Percentiles rank a stretch among this genome's conserved stretches.
Evolutionary conservation across 2,113 vertebrate species (phyloP).

Genomic region (Ornithorhynchus anatinus): DNA sequence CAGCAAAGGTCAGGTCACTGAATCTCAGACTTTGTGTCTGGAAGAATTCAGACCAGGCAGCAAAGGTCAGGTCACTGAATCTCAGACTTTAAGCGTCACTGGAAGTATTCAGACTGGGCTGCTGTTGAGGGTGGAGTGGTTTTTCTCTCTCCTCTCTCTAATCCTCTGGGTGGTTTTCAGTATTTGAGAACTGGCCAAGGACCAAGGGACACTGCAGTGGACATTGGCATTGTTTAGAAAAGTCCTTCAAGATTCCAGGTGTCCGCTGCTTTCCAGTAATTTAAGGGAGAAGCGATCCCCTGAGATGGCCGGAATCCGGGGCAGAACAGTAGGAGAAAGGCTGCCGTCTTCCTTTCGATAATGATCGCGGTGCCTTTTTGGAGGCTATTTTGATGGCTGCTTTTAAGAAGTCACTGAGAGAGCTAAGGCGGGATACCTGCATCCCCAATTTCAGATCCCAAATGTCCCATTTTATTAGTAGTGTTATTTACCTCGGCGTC

Average conservation of each 20-base stretch:
- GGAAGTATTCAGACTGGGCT: background rate
- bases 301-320: constrained; percentile 7
- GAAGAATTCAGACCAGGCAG: background rate
- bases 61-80: background rate
- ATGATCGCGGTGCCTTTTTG: no score
- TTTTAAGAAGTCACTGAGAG: no score
- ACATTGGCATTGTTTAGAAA: constrained; percentile 1
- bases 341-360: no score
- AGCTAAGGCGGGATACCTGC: no score
- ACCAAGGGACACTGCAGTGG: background rate
- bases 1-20: background rate
- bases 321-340: background rate
- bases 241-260: background rate
- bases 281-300: background rate
- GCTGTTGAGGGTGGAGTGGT: background rate
- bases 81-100: constrained; percentile 1
- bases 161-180: background rate
- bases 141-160: background rate
- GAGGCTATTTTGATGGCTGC: no score
- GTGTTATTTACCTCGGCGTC: no score
- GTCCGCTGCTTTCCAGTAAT: constrained; percentile 27
- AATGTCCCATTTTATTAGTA: no score
- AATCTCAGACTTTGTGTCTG: background rate
- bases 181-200: constrained; percentile 2
- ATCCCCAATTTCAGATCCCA: no score